Percentiles rank a stretch among this genome's conserved stretches.
Conservation (phyloP, 2,888 invertebrate genomes). For the Anodontia alba region DNA sequence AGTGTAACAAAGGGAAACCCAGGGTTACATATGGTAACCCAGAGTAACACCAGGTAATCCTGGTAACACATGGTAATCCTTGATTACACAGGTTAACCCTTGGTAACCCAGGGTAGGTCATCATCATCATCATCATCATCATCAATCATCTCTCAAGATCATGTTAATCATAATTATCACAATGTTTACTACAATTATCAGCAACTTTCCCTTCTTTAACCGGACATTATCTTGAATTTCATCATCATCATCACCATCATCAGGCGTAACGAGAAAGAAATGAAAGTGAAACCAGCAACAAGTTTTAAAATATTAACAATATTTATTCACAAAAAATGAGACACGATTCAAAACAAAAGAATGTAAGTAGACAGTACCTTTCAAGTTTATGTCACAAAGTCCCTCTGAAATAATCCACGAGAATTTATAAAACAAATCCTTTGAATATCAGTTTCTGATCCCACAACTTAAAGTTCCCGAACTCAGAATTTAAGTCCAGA, state of each 20-base stretch:
- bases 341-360: too few species aligned
- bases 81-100: too few species aligned
- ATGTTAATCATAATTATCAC: neutral
- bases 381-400: too few species aligned
- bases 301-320: too few species aligned
- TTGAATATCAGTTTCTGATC: too few species aligned
- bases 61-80: neutral
- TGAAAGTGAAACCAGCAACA: too few species aligned
- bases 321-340: too few species aligned
- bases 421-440: too few species aligned
- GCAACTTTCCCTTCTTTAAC: neutral
- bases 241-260: neutral
- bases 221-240: neutral
- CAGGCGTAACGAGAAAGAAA: neutral
- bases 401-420: too few species aligned
- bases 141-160: neutral
- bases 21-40: neutral
- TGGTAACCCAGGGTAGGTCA: neutral
- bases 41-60: neutral
- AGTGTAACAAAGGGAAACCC: neutral
- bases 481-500: too few species aligned
- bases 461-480: too few species aligned
- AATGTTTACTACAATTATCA: conserved; percentile 1
- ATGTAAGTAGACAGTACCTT: too few species aligned
- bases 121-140: neutral